Percentiles rank a stretch among this genome's conserved stretches.
Evolutionary conservation across 2,113 vertebrate species (phyloP).

Genomic region (Platysternon megacephalum): DNA sequence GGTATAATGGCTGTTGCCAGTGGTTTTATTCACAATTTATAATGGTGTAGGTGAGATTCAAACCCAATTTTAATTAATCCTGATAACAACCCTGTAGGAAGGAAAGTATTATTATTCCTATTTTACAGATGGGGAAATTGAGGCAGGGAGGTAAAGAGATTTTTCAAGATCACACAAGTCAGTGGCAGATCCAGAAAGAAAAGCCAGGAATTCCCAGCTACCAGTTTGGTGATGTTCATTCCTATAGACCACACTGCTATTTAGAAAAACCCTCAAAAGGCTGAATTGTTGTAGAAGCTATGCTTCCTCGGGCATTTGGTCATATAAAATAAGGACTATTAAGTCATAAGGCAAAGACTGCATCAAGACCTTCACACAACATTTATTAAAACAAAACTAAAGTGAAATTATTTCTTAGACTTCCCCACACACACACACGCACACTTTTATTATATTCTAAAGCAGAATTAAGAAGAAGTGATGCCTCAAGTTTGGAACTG

Average conservation of each 20-base stretch:
- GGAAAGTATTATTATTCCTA: rapidly evolving
- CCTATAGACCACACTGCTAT: neutral
- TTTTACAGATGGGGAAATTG: neutral
- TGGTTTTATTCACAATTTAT: rapidly evolving
- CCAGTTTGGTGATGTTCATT: neutral
- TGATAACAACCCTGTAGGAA: neutral
- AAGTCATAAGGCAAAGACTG: neutral
- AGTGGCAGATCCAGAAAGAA: neutral
- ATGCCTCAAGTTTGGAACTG: neutral
- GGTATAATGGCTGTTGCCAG: neutral
- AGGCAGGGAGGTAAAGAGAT: neutral
- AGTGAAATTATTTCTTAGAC: neutral
- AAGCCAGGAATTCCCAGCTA: neutral
- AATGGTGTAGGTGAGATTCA: neutral
- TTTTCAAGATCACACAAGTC: neutral
- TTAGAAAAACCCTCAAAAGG: neutral
- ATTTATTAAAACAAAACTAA: neutral
- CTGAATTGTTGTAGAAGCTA: rapidly evolving
- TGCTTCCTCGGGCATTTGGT: neutral
- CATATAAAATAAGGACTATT: neutral
- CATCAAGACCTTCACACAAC: neutral
- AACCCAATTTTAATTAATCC: neutral
- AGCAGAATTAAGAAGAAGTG: neutral
- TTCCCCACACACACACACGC: neutral
- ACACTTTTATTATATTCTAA: neutral